Conservation (phyloP, 2,888 invertebrate genomes). For the Pycnomerus fuliginosus region DNA sequence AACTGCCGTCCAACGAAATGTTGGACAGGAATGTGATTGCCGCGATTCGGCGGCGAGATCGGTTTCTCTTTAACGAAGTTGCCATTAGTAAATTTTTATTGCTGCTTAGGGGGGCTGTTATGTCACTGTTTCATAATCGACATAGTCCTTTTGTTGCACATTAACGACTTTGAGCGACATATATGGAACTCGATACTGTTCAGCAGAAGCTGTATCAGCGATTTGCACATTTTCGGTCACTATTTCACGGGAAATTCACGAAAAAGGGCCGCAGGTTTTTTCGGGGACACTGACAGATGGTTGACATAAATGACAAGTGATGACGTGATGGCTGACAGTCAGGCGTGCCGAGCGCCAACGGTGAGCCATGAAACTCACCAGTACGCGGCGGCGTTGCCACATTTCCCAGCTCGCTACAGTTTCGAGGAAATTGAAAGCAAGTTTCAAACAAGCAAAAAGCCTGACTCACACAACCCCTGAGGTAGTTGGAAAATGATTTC, state of each 20-base stretch:
- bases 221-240: constrained; percentile 34
- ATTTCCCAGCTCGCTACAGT: too few species aligned
- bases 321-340: constrained; percentile 1
- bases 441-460: too few species aligned
- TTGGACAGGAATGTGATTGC: constrained; percentile 93
- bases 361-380: too few species aligned
- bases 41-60: constrained; percentile 83
- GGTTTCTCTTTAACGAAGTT: constrained; percentile 58
- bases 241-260: constrained; percentile 2
- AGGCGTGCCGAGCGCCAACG: constrained; percentile 2
- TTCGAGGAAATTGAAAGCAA: too few species aligned
- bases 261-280: constrained; percentile 8
- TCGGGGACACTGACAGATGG: constrained; percentile 7
- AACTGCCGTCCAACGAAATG: constrained; percentile 91
- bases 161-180: constrained; percentile 29
- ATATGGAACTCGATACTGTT: constrained; percentile 38
- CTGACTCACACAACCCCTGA: too few species aligned
- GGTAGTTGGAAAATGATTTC: too few species aligned
- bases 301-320: constrained; percentile 13
- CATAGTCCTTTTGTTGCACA: constrained; percentile 45
- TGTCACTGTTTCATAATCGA: constrained; percentile 41
- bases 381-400: too few species aligned
- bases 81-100: constrained; percentile 51
- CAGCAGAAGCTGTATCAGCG: constrained; percentile 35
- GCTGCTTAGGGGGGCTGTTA: constrained; percentile 27